These are phyloP conservation scores for Pseudobourletiella spinata DNA, from an alignment of 1,140 invertebrate species.

Conservation along the genomic window DNA sequence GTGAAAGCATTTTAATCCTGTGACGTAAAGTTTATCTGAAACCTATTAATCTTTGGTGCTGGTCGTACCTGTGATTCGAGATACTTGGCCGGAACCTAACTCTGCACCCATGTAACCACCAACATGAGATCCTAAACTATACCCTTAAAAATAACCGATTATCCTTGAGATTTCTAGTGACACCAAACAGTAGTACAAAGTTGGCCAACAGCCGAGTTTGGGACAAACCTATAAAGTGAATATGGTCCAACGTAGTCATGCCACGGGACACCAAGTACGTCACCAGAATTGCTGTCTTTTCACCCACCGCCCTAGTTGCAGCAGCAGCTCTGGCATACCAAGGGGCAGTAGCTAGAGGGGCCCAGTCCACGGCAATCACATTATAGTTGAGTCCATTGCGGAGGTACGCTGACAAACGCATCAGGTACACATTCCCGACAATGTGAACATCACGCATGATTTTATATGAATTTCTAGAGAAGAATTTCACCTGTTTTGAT, in stretches of 20 bases:
- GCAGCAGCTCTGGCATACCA: constrained; percentile 27
- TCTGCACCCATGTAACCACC: constrained; percentile 5
- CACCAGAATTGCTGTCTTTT: neutral
- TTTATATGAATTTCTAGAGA: no score
- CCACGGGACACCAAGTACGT: neutral
- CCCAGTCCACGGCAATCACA: constrained; percentile 22
- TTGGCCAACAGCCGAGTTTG: no score
- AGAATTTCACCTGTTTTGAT: no score
- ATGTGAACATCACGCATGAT: no score
- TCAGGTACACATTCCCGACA: no score
- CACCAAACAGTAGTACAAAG: no score
- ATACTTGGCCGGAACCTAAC: constrained; percentile 14
- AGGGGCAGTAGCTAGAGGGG: constrained; percentile 11
- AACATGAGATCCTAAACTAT: constrained; percentile 15
- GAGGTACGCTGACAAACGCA: no score
- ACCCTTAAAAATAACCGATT: neutral
- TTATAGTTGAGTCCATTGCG: no score
- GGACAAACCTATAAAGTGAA: constrained; percentile 17
- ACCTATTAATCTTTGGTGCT: neutral
- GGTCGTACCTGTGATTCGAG: constrained; percentile 13
- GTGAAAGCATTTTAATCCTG: neutral
- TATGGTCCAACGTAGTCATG: neutral
- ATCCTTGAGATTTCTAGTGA: no score
- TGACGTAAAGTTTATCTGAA: neutral
- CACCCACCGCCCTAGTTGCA: constrained; percentile 14